These are phyloP conservation scores for Gonioctena quinquepunctata DNA, from an alignment of 1,140 invertebrate genomes.

Conservation along the genomic window DNA sequence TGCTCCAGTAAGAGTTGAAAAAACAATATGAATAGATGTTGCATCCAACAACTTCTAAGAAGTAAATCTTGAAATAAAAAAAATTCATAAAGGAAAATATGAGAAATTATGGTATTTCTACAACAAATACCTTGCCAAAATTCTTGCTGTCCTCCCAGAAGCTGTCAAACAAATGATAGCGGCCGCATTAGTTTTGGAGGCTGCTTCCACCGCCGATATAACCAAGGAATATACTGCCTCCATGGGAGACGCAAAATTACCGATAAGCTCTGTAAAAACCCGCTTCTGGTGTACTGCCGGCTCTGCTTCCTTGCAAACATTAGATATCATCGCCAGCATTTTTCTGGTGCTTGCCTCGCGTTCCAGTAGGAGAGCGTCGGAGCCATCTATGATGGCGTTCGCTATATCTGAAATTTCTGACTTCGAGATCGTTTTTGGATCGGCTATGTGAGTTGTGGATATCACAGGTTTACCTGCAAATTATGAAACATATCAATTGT, in stretches of 20 bases:
- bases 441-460: constrained; percentile 19
- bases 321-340: constrained; percentile 16
- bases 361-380: constrained; percentile 72
- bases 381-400: constrained; percentile 74
- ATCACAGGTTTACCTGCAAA: constrained; percentile 37
- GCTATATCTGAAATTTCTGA: constrained; percentile 74
- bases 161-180: constrained; percentile 87
- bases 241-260: constrained; percentile 45
- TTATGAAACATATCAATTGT: constrained; percentile 22
- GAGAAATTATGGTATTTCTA: no score
- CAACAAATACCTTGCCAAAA: constrained; percentile 62
- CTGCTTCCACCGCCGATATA: constrained; percentile 82
- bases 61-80: no score
- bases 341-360: constrained; percentile 24
- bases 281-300: constrained; percentile 78
- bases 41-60: no score
- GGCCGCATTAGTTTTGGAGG: constrained; percentile 75
- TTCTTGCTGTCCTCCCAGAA: constrained; percentile 75
- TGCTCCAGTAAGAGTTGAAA: no score
- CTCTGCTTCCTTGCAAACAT: constrained; percentile 71
- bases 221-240: constrained; percentile 69
- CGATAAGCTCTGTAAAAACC: constrained; percentile 70
- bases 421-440: constrained; percentile 55
- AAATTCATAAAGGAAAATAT: no score
- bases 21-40: no score